phyloP scores from a whole-genome alignment of 2,888 invertebrate genomes.

The Orthosia gracilis region DNA sequence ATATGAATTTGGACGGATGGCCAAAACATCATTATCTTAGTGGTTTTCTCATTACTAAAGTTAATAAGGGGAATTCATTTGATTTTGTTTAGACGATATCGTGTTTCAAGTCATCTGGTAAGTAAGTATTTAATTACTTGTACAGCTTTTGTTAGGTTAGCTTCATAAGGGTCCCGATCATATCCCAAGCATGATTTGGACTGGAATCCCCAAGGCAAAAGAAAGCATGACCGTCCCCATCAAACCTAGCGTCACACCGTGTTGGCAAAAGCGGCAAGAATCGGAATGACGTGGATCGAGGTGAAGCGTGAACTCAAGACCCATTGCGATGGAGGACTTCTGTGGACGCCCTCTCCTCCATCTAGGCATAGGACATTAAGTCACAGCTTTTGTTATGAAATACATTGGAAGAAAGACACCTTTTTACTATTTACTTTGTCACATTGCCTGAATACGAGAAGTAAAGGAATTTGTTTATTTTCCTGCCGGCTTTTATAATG shows the following conservation, averaged over 20 bases:
- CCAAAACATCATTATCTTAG: conserved; percentile 66
- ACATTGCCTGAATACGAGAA: not conserved
- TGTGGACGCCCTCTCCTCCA: too few relatives aligned
- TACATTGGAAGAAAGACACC: not conserved
- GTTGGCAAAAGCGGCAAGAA: too few relatives aligned
- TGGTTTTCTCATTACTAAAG: conserved; percentile 55
- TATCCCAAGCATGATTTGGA: too few relatives aligned
- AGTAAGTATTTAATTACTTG: conserved; percentile 29
- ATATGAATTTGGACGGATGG: conserved; percentile 66
- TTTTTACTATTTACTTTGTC: not conserved
- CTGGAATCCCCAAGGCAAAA: too few relatives aligned
- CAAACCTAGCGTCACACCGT: too few relatives aligned
- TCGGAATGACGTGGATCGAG: too few relatives aligned
- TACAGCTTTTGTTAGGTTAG: not conserved
- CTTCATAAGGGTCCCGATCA: too few relatives aligned
- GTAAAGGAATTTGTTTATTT: not conserved
- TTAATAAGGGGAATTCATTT: conserved; percentile 54
- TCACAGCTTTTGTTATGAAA: conserved; percentile 12
- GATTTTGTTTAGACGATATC: conserved; percentile 19
- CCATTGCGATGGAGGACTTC: too few relatives aligned
- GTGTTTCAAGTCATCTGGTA: conserved; percentile 26
- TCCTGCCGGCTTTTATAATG: not conserved
- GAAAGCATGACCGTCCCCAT: too few relatives aligned
- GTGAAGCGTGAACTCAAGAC: too few relatives aligned
- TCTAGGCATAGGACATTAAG: too few relatives aligned